Base-by-base conservation (phyloP, 2,113 vertebrate species). In the Neoarius graeffei region DNA sequence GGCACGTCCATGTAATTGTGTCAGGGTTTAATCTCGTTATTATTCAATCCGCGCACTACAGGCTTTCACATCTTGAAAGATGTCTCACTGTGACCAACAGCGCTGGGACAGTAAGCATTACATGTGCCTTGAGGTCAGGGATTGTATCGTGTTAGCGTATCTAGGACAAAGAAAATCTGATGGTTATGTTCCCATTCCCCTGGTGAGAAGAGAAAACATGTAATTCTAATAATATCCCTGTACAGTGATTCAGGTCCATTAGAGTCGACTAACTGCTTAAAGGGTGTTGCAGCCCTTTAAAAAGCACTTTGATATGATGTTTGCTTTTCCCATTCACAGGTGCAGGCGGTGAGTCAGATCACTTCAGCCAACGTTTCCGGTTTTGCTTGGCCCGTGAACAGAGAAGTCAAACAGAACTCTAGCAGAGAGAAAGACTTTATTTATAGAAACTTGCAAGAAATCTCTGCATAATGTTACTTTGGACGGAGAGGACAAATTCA, bases 331-430 rank as follows among this genome's bases (percentile, higher is more conserved):
- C 71, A 60, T 79, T 27, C 30, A 5, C 80, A 62, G 17, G 25
- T 57, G 74, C 56, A 85, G 42, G 50, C 62, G 57, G 52, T 81
- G 84, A 81, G 59, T 88, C 88, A 66, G 64, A 48, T 64, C 62
- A 25, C 57, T 86, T 62, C 62, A 79, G 11, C 9, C 30, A n/a
- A 59, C 20, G 54, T 74, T 64, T 52, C 10, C 57, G 20, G 11
- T 60, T 74, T 85, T 3, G 35, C 57, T 83, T 64, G 17, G 74
- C 35, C 88, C 71, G 14, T 57, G 54, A 76, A 67, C 66, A 81
- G 35, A 52, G 50, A 80, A 81, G 81, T 54, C 17, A 48, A 57
- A 87, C 27, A 84, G 48, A 86, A 67, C 7, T 27, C 13, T 2
- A 5, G 54, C n/a, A 5, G 20, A 20, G 42, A 6, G 42, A 73